Evolutionary conservation across 2,797 vertebrate genomes (phyloP), one percentile per base, ranked within the genome.

Genomic region (Tamandua tetradactyla): DNA sequence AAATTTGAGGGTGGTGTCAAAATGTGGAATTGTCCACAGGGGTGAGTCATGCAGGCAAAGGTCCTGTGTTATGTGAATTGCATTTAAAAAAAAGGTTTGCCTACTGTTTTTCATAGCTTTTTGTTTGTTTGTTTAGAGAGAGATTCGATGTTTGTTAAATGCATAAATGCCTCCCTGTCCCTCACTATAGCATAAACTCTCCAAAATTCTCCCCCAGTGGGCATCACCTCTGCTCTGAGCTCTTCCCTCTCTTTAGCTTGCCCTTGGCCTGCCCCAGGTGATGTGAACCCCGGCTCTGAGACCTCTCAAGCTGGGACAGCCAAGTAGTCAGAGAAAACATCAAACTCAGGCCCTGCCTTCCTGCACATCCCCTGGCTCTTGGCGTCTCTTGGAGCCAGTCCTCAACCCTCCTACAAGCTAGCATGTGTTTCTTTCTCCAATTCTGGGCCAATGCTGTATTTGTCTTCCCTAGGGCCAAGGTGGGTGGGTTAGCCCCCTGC

Each of bases 51-150:
- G 27, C 7, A 59, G 20, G 55, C 49, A 78, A 93, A 94, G 25
- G 15, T 89, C 47, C 89, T 32, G 27, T 47, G 74, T 88, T 35
- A 88, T n/a, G 32, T 55, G 69, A 93, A 32, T 82, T 57, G 1
- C 74, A 42, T 76, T 74, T 72, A 57, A 85, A 91, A 47, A 82
- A 76, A 91, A 91, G 4, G 18, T 15, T 76, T 40, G 94, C 85
- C n/a, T 47, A 37, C 2, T 20, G 27, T 4, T 40, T 87, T 85
- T 87, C 90, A 61, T n/a, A 74, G 57, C 57, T 57, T 59, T 87
- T 92, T 7, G 5, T 55, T 59, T 61, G 42, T 87, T 92, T 47
- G 10, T 7, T 22, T 22, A 49, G 55, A 42, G n/a, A 89, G 87
- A 37, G 18, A 69, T 74, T 84, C 71, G 84, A 18, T 72, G 27